Evolutionary conservation across 2,888 invertebrate genomes (phyloP).

Genomic region (Tridacna crocea): DNA sequence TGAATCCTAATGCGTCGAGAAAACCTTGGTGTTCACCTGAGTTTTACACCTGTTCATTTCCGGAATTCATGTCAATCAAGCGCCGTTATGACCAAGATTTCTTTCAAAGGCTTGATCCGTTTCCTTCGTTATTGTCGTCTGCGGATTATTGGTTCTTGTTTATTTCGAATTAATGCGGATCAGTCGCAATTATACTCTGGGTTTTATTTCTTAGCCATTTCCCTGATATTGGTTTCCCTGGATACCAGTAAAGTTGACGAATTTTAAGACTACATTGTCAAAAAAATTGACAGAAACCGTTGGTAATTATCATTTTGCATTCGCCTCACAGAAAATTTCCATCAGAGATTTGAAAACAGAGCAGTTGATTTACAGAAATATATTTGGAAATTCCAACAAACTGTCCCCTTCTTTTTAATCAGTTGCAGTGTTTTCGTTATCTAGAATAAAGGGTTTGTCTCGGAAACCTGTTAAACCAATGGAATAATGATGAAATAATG

Average conservation of each 20-base stretch:
- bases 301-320: too few relatives aligned
- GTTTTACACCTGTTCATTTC: slow-evolving; percentile 45
- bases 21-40: slow-evolving; percentile 28
- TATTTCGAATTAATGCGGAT: slow-evolving; percentile 57
- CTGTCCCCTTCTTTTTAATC: too few relatives aligned
- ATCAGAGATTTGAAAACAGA: too few relatives aligned
- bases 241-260: not conserved
- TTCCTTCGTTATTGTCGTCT: slow-evolving; percentile 41
- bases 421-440: too few relatives aligned
- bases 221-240: slow-evolving; percentile 9
- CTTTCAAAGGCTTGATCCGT: slow-evolving; percentile 28
- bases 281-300: too few relatives aligned
- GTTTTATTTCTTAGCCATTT: slow-evolving; percentile 29
- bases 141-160: slow-evolving; percentile 37
- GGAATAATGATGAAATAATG: too few relatives aligned
- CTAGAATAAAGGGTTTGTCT: too few relatives aligned
- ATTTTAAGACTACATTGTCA: too few relatives aligned
- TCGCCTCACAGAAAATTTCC: too few relatives aligned
- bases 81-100: slow-evolving; percentile 33
- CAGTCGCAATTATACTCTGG: slow-evolving; percentile 27
- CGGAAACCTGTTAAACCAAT: too few relatives aligned
- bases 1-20: slow-evolving; percentile 16
- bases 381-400: too few relatives aligned
- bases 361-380: too few relatives aligned
- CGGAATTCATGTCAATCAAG: slow-evolving; percentile 34